Evolutionary conservation across 2,797 vertebrate genomes (phyloP), one percentile per base, ranked within the genome.

Genomic region (Micrastur ruficollis): DNA sequence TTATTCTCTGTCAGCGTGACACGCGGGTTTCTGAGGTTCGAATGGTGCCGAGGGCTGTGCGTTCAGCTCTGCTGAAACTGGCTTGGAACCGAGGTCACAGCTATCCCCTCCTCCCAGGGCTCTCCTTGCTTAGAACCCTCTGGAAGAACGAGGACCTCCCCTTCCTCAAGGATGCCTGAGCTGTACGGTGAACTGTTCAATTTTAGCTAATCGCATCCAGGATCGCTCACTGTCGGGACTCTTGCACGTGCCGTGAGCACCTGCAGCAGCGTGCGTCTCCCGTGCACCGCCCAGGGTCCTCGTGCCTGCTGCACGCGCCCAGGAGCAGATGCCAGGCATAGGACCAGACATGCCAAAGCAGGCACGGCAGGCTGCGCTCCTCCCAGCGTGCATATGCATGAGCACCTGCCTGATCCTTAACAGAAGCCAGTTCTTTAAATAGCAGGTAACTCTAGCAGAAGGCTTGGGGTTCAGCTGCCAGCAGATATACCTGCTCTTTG

Each of bases 211-310:
- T 53, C 22, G 2, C 5, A 1, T 25, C 44, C 49, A 34, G 40
- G n/a, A 23, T 46, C 8, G 0, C 32, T 62, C 20, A 0, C 20
- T 16, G 11, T 20, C 65, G n/a, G 40, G 36, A 14, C 19, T 40
- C 55, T 4, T 3, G 6, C 17, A 15, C 1, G 4, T 59, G 32
- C 75, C 19, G 0, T 1, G 14, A 53, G 53, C 46, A 3, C 40
- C 22, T 34, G 42, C 47, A 29, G 44, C 8, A 11, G 26, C 0
- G 12, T 11, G 27, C 4, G 2, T 50, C 71, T 67, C 47, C 56
- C 15, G 0, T 11, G 22, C 65, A 10, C 22, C 55, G 81, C 61
- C 47, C 0, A 0, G 73, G 46, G 22, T 75, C 59, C 47, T 55
- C 12, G 0, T 29, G 44, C 67, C 50, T n/a, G 12, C 26, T 4